Conservation (phyloP, 2,797 vertebrate species). For the Cetoscarus ocellatus region DNA sequence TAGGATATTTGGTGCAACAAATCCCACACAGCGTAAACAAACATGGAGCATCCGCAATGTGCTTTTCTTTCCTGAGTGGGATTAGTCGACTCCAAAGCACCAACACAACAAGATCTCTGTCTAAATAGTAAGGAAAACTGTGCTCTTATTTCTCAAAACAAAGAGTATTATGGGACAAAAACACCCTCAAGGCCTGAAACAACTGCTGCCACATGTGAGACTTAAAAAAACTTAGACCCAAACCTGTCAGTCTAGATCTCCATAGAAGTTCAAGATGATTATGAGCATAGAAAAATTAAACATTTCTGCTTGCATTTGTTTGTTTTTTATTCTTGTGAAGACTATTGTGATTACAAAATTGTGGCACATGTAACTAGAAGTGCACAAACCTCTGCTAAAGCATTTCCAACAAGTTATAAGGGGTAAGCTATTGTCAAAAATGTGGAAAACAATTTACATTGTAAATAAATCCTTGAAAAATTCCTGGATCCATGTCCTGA, state of each 20-base stretch:
- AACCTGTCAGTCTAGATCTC: not conserved
- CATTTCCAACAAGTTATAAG: too few species aligned
- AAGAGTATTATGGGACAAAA: constrained; percentile 2
- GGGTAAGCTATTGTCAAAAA: too few species aligned
- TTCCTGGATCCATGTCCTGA: too few species aligned
- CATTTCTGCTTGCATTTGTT: too few species aligned
- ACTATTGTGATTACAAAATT: too few species aligned
- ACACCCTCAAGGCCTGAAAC: not conserved
- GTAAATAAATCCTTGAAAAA: too few species aligned
- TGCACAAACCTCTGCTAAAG: too few species aligned
- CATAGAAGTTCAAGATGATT: not conserved
- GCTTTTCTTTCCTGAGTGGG: constrained; percentile 13
- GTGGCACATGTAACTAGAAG: too few species aligned
- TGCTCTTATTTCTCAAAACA: not conserved
- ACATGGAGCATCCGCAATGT: constrained; percentile 22
- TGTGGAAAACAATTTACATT: too few species aligned
- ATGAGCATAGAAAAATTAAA: not conserved
- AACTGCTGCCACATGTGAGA: not conserved
- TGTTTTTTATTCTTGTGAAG: too few species aligned
- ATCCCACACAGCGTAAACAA: constrained; percentile 13
- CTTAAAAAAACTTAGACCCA: not conserved
- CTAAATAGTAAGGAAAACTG: constrained; percentile 4
- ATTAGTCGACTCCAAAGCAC: constrained; percentile 12
- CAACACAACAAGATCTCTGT: constrained; percentile 7
- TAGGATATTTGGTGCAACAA: not conserved